These are phyloP conservation scores for Danio albolineatus DNA, from an alignment of 2,797 vertebrate genomes.

Conservation along the genomic window DNA sequence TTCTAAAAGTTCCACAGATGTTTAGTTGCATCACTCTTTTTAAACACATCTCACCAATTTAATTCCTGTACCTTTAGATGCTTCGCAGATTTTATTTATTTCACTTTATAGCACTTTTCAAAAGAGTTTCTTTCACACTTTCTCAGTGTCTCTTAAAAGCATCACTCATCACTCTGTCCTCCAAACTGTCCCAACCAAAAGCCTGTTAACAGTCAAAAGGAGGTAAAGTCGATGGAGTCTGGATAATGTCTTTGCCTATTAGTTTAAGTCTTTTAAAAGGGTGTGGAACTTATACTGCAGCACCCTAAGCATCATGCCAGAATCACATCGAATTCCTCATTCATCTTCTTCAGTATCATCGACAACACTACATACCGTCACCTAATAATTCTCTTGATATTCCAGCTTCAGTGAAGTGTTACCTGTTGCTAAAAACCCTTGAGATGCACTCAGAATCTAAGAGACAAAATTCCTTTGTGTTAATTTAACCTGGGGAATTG, in stretches of 20 bases:
- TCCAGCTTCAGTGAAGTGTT: neutral
- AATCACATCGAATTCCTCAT: neutral
- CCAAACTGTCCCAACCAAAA: conserved; percentile 30
- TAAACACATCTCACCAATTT: neutral
- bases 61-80: neutral
- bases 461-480: neutral
- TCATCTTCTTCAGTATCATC: neutral
- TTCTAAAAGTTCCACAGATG: neutral
- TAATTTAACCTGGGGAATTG: no score
- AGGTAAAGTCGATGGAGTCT: conserved; percentile 16
- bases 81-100: neutral
- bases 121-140: conserved; percentile 8
- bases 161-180: conserved; percentile 43
- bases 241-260: conserved; percentile 30
- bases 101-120: neutral
- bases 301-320: neutral
- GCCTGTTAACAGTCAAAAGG: conserved; percentile 27
- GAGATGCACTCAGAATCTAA: neutral
- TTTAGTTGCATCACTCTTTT: neutral
- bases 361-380: neutral
- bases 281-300: conserved; percentile 11
- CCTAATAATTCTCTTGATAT: neutral
- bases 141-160: conserved; percentile 4
- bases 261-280: neutral
- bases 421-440: neutral